Conservation (phyloP, 2,888 invertebrate species). For the Plemyria rubiginata region DNA sequence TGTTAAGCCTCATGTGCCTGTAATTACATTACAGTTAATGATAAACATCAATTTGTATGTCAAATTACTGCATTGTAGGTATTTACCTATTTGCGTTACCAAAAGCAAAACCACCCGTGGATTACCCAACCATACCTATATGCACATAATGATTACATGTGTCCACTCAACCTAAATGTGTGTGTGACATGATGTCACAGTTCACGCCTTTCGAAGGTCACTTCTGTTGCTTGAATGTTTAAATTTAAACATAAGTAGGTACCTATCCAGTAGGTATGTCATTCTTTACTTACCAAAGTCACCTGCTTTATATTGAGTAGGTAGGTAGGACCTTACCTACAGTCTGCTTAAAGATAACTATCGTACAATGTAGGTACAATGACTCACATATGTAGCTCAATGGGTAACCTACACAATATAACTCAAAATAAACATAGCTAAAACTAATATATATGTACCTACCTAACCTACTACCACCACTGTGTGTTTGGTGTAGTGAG, state of each 20-base stretch:
- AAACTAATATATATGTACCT: neutral
- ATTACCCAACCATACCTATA: too few relatives aligned
- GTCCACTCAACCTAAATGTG: neutral
- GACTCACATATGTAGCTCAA: neutral
- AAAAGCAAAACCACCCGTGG: too few relatives aligned
- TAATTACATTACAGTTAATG: too few relatives aligned
- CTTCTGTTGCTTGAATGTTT: constrained; percentile 7
- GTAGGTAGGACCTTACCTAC: neutral
- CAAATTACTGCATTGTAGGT: too few relatives aligned
- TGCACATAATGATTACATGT: neutral
- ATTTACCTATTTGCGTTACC: too few relatives aligned
- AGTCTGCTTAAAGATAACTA: constrained; percentile 18
- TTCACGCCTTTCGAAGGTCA: constrained; percentile 13
- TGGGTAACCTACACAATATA: constrained; percentile 14
- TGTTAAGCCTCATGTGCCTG: too few relatives aligned
- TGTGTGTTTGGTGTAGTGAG: too few relatives aligned
- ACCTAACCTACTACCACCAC: too few relatives aligned
- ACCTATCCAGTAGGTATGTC: too few relatives aligned
- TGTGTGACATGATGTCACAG: constrained; percentile 8
- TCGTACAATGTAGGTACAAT: constrained; percentile 11
- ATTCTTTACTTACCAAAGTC: neutral
- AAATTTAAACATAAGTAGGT: constrained; percentile 13
- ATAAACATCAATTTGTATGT: too few relatives aligned
- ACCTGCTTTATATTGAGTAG: neutral
- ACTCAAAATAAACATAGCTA: constrained; percentile 12